Evolutionary conservation across 2,888 invertebrate genomes (phyloP), one percentile per base, ranked within the genome.

Genomic region (Pristionchus maxplancki): DNA sequence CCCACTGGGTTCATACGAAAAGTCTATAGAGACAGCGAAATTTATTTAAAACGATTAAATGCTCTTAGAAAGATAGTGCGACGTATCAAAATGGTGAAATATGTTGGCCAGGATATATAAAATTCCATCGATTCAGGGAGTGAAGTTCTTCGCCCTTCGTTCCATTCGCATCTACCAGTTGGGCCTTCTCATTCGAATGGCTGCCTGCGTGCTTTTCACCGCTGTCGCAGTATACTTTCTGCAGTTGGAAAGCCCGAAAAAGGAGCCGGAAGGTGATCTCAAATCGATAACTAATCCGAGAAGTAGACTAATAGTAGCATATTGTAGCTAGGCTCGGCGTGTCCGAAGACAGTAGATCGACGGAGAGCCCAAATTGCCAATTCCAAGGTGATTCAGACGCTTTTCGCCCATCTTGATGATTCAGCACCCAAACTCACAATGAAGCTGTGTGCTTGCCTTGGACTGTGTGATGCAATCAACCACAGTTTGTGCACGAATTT

Each of bases 101-200:
- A n/a, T n/a, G n/a, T 17, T 15, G 58, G 58, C 58, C 24, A 58
- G 5, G 28, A 28, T 64, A 31, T 31, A 6, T 64, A 6, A n/a
- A 6, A 8, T 8, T 58, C 8, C 37, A 37, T 6, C 1, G 17
- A 37, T 78, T 64, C 62, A 85, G 85, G 85, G 85, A 24, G 31
- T 50, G 8, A 85, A 85, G 28, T 64, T 40, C 62, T 85, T 64
- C 64, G 9, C 20, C 0, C 50, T 87, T 0, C 86, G 48, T 1
- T 64, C 71, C 20, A 87, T 87, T 50, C 71, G 34, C 17, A 48
- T 87, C 48, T 87, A 87, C 37, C 67, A 71, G 9, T 11, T 87
- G 9, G 86, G 86, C 0, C 17, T 87, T 5, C 31, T 48, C 31
- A 34, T 48, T 37, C 67, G 86, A 34, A 48, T 87, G 37, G 13